Evolutionary conservation across 2,888 invertebrate species (phyloP).

Genomic region (Sericinus montela): DNA sequence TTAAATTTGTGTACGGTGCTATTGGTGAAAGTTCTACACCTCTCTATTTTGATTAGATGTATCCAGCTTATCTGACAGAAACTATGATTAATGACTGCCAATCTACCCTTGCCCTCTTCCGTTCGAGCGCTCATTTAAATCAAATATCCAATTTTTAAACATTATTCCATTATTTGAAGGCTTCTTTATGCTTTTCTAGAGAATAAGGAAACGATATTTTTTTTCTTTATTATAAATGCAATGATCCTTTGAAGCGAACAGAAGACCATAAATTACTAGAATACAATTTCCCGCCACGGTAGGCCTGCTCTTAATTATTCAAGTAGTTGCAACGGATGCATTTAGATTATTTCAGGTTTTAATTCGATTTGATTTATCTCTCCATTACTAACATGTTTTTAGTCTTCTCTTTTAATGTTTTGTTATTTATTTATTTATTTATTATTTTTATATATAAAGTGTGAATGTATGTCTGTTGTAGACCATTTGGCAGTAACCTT

Average conservation of each 20-base stretch:
- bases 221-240: not conserved
- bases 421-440: too few relatives aligned
- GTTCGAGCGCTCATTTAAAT: too few relatives aligned
- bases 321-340: slow-evolving; percentile 1
- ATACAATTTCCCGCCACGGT: slow-evolving; percentile 2
- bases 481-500: too few relatives aligned
- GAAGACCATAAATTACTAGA: not conserved
- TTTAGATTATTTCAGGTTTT: not conserved
- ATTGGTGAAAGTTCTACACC: not conserved
- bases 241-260: not conserved
- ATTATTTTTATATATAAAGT: too few relatives aligned
- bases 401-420: too few relatives aligned
- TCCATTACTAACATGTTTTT: too few relatives aligned
- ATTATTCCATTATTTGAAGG: too few relatives aligned
- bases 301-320: slow-evolving; percentile 1
- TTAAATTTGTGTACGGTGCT: too few relatives aligned
- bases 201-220: too few relatives aligned
- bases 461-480: too few relatives aligned
- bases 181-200: too few relatives aligned
- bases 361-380: not conserved
- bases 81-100: slow-evolving; percentile 6
- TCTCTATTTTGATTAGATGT: not conserved
- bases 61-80: slow-evolving; percentile 5
- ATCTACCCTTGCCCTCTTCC: not conserved
- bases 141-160: too few relatives aligned